Evolutionary conservation across 2,797 vertebrate species (phyloP), one percentile per base, ranked within the genome.

Genomic region (Alca torda): DNA sequence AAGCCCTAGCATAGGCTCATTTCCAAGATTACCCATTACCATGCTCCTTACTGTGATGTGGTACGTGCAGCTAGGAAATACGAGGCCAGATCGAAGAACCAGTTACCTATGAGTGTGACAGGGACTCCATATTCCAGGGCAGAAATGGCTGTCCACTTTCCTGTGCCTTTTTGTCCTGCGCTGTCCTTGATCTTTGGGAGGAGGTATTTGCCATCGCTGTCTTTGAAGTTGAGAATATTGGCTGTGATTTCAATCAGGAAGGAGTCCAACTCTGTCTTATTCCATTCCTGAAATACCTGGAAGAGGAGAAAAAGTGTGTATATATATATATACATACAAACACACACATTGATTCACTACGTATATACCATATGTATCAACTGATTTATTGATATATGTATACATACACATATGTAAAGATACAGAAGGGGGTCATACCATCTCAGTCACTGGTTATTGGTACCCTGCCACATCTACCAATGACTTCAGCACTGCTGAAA

Each of bases 241-340:
- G 99, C 99, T 2, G 99, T 99, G 98, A 99, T 99, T 97, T 99
- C 99, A 17, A 99, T 99, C 87, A 99, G 98, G 98, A 99, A 99
- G 5, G 99, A 99, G 97, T 99, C 99, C 95, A 99, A 82, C 95
- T 99, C 99, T 0, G 99, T 99, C 97, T 99, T 99, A 98, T 99
- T 99, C 99, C 99, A 99, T 7, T 97, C 97, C 57, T 98, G 94
- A 81, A 99, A 99, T 3, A 98, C 98, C 99, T 99, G n/a, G 5
- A 43, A 28, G 69, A n/a, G 54, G 46, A 85, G 46, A 91, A 6
- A n/a, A 50, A 35, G 43, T 56, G 31, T 33, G 41, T 41, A 9
- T n/a, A 8, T 23, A 33, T 4, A 39, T 7, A 45, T 2, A 46
- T 3, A 48, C 1, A 25, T 4, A 37, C 1, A 9, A 1, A 28